These are phyloP conservation scores for Sceloporus undulatus DNA, from an alignment of 2,113 vertebrate species.

Conservation along the genomic window DNA sequence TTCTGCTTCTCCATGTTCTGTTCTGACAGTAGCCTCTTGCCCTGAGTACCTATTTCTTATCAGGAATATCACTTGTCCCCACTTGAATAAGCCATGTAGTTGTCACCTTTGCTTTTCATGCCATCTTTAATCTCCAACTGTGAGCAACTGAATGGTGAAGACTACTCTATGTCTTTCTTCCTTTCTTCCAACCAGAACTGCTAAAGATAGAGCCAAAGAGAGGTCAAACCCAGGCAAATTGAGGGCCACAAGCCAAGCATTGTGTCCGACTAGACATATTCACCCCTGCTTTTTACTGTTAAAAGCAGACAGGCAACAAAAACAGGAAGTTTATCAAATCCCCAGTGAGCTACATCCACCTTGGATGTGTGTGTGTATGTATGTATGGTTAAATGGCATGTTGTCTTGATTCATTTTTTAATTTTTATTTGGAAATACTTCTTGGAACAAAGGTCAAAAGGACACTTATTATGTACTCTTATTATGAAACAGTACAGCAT, in stretches of 20 bases:
- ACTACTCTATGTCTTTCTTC: neutral
- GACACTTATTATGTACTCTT: neutral
- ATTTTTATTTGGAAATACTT: constrained; percentile 4
- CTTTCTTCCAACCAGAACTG: neutral
- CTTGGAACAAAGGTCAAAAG: neutral
- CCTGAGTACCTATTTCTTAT: no score
- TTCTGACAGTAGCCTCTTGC: no score
- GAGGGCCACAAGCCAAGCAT: neutral
- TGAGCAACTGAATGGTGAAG: neutral
- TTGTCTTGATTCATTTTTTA: no score
- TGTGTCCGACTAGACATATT: neutral
- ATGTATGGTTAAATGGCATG: no score
- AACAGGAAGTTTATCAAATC: neutral
- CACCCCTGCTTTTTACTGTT: neutral
- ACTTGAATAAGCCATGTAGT: no score
- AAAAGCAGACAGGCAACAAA: neutral
- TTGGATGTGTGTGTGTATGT: neutral
- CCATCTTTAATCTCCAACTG: neutral
- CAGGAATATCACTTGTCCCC: no score
- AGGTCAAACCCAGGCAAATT: neutral
- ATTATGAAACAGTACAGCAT: constrained; percentile 9
- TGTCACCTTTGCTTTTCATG: no score
- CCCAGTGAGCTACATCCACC: neutral
- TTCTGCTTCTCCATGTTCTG: no score
- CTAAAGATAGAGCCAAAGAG: no score